Conservation (phyloP, 92 coral and sea anemone species). For the Scolanthus callimorphus region DNA sequence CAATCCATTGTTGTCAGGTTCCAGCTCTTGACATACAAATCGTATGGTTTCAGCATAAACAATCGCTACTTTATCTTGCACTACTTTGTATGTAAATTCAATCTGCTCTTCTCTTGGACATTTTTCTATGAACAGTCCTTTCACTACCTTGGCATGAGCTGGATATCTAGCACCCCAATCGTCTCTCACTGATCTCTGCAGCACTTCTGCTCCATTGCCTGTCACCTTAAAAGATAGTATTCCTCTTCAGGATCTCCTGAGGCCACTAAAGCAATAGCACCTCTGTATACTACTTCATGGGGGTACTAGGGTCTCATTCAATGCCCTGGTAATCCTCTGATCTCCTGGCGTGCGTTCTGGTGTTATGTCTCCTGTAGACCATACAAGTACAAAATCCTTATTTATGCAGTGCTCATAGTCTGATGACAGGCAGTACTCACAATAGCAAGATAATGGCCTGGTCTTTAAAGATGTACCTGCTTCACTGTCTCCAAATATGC, state of each 20-base stretch:
- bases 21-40: conserved; percentile 12
- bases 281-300: conserved; percentile 7
- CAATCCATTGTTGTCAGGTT: not conserved
- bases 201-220: not conserved
- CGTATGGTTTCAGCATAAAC: conserved; percentile 8
- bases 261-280: conserved; percentile 2
- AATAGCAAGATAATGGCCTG: conserved; percentile 12
- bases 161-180: conserved; percentile 15
- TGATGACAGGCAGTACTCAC: not conserved
- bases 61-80: not conserved
- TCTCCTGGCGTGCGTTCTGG: conserved; percentile 12
- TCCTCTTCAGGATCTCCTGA: conserved; percentile 10
- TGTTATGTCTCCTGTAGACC: not conserved
- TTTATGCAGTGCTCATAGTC: not conserved
- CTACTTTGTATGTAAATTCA: no score
- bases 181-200: not conserved
- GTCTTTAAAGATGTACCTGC: conserved; percentile 5
- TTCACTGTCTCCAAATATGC: conserved; percentile 9
- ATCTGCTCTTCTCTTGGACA: no score
- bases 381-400: not conserved
- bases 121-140: conserved; percentile 8
- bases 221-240: conserved; percentile 7
- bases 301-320: not conserved
- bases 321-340: conserved; percentile 15
- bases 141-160: conserved; percentile 4